Evolutionary conservation across 92 coral and sea anemone genomes (phyloP).

Genomic region (Zoanthus solanderi): DNA sequence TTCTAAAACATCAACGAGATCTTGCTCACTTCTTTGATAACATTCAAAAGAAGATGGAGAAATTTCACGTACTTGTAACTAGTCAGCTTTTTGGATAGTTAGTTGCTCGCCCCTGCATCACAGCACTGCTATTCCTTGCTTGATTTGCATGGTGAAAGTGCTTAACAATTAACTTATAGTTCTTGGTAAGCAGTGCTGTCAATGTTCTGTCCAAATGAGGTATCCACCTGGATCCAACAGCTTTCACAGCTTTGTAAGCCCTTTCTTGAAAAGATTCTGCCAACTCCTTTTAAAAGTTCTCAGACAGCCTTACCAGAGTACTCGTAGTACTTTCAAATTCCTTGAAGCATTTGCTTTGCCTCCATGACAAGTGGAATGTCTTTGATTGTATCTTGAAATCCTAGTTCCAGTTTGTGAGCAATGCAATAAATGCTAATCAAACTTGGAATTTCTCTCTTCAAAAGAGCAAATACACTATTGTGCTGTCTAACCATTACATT

Average conservation of each 20-base stretch:
- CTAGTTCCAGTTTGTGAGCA: constrained; percentile 37
- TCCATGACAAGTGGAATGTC: constrained; percentile 29
- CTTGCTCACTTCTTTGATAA: constrained; percentile 36
- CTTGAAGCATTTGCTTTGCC: constrained; percentile 34
- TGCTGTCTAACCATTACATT: constrained; percentile 44
- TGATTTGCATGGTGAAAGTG: constrained; percentile 52
- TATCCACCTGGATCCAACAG: constrained; percentile 55
- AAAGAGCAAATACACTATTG: constrained; percentile 25
- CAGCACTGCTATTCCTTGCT: constrained; percentile 47
- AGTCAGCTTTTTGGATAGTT: constrained; percentile 34
- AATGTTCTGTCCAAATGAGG: constrained; percentile 47
- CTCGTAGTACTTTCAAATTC: constrained; percentile 44
- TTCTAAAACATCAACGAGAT: constrained; percentile 49
- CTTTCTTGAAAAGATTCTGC: constrained; percentile 28
- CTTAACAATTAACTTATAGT: constrained; percentile 36
- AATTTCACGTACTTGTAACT: constrained; percentile 39
- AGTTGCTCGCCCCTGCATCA: constrained; percentile 42
- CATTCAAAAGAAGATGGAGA: constrained; percentile 48
- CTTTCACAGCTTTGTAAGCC: constrained; percentile 41
- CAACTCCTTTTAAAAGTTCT: constrained; percentile 17
- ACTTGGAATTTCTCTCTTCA: constrained; percentile 39
- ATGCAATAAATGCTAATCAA: constrained; percentile 26
- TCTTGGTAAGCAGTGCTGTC: constrained; percentile 31
- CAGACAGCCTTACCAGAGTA: constrained; percentile 40
- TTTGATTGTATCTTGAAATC: background rate